Base-by-base conservation (phyloP, 2,797 vertebrate genomes). In the Sebastes dallii region DNA sequence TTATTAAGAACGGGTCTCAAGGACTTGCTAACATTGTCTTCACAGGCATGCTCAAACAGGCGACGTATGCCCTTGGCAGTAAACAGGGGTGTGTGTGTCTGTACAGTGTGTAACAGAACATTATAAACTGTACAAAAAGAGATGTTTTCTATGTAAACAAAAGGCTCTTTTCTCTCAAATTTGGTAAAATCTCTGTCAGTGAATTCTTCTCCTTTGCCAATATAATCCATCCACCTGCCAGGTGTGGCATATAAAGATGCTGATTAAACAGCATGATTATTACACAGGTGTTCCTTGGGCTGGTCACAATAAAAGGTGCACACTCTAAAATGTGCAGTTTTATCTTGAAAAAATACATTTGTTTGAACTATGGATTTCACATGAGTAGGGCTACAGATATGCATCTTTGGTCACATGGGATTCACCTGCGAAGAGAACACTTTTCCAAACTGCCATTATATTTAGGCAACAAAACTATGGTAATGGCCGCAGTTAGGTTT, bases 1-100 rank as follows among this genome's bases (percentile, higher is more conserved):
- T 82, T 92, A 90, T 91, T 91, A 94, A 78, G 82, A 91, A 88
- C 54, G 71, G 70, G 29, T 81, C 72, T 89, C 92, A 95, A 95
- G 93, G 94, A 94, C 93, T 91, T 62, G 67, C 66, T 61, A 82
- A 89, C 84, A 85, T 89, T 78, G 79, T 85, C 82, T 87, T 78
- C 72, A 72, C 62, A 78, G 58, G 55, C 59, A 66, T 65, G 59
- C 78, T 80, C 79, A 77, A 74, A 84, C 71, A 77, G 62, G 62
- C 60, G 13, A 12, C 18, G 64, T 27, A 8, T 88, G 87, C 83
- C 93, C 93, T 96, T 95, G 90, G 75, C 55, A 71, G 71, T 55
- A 83, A 71, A 46, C 58, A 72, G 36, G 71, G 81, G 50, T 79
- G 75, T 82, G 36, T 39, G 72, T 80, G 70, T 66, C 13, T 50